Base-by-base conservation (phyloP, 2,888 invertebrate genomes). In the Tetanocera ferruginea region DNA sequence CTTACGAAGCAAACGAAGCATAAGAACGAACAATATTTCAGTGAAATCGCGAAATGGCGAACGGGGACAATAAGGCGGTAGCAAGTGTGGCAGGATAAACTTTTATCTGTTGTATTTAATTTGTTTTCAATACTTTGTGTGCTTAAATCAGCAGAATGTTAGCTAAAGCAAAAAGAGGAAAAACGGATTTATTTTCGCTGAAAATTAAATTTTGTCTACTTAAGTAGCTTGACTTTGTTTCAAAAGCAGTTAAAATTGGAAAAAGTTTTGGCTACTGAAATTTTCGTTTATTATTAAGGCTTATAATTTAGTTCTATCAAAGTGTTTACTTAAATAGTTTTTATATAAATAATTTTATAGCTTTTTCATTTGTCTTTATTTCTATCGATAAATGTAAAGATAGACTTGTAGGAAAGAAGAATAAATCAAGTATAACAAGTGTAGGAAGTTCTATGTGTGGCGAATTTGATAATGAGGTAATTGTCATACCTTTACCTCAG, bases 31-130 rank as follows among this genome's bases (percentile, higher is more conserved):
- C 28, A 19, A 23, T 23, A 57, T 25, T 57, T 25, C 3, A 25
- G 57, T 11, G 19, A 19, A 49, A 23, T n/a, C 11, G 62, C n/a
- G 19, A 37, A 64, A 34, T 31, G 52, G 14, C 23, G n/a, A 55
- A 11, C 25, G 11, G 11, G 5, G 55, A n/a, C 17, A 31, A 23
- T 19, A 8, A 23, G 11, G 49, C 9, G 25, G 14, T 14, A 28
- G 23, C 25, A 3, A 25, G 9, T 28, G 1, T 2, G 5, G 62
- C 25, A 62, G 19, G 43, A 8, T 43, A 60, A 43, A 72, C 17
- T 60, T 72, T 14, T 34, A 55, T 60, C 25, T 57, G 14, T 60
- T 23, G 72, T 43, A 57, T 60, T 60, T 72, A 60, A 72, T 72
- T 72, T 72, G 23, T 60, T 43, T 52, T 70, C 23, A 70, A 70